Evolutionary conservation across 2,888 invertebrate species (phyloP), one percentile per base, ranked within the genome.

Genomic region (Drosophila gaucha): DNA sequence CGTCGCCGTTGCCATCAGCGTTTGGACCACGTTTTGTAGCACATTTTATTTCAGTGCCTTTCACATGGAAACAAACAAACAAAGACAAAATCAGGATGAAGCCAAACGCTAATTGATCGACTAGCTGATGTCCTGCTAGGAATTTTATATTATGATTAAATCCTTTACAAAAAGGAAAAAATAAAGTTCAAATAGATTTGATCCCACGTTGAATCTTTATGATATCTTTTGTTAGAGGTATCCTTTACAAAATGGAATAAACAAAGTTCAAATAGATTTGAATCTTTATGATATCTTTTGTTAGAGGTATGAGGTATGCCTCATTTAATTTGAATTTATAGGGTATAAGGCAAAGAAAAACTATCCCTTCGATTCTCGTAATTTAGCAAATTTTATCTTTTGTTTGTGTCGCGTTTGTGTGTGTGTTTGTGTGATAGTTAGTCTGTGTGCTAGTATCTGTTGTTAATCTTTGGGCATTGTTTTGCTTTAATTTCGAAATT

Each of bases 391-490:
- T 76, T 80, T 64, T 80, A 71, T 77, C 58, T 46, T 60, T 56
- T 58, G 64, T 60, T 65, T 57, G 26, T 57, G 43, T 65, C 41
- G 62, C 38, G 55, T 3, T 14, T 47, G 43, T 51, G n/a, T 54
- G 16, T 47, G 28, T 36, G 43, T 77, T 52, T 69, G 31, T 56
- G 63, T 57, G 36, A 22, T 39, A 24, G 39, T 41, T 41, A 41
- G 41, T 24, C 14, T 54, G 28, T 58, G 30, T 50, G 46, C 16
- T 36, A 36, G 55, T 86, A 66, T 79, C 79, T 67, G 74, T 72
- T 83, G 77, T 80, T 88, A 88, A 86, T 88, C 86, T 84, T 79
- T 79, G 64, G 44, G 43, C 75, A 88, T 77, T 88, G 88, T 86
- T 88, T 86, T 78, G 86, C 78, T 78, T 75, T 72, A 87, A 85